phyloP scores from a whole-genome alignment of 2,113 vertebrate species.

The Cyanoderma ruficeps region DNA sequence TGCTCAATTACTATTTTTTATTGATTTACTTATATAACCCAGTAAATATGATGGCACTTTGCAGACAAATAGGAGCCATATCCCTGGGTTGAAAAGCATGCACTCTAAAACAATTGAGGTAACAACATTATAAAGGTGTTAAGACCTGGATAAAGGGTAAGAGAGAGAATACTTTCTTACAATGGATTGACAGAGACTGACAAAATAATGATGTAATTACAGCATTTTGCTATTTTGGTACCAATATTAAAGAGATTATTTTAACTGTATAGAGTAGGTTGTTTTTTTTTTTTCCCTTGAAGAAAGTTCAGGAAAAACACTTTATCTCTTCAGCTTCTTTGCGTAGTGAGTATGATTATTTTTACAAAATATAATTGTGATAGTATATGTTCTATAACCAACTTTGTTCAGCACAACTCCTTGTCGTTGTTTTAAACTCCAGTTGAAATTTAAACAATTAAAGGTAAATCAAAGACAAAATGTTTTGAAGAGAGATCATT shows the following conservation, averaged over 20 bases:
- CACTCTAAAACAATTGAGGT: slow-evolving; percentile 4
- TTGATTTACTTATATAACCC: neutral
- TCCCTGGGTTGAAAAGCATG: neutral
- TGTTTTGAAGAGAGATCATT: slow-evolving; percentile 28
- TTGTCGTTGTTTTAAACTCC: neutral
- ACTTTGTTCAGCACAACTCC: neutral
- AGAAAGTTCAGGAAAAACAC: neutral
- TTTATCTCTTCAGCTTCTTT: neutral
- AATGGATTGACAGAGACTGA: slow-evolving; percentile 65
- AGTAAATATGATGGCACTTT: neutral
- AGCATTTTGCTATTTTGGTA: slow-evolving; percentile 66
- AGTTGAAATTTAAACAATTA: slow-evolving; percentile 53
- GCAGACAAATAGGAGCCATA: neutral
- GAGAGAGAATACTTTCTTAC: slow-evolving; percentile 39
- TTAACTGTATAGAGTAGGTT: neutral
- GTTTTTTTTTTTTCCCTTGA: neutral
- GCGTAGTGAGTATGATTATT: neutral
- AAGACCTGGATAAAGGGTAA: slow-evolving; percentile 64
- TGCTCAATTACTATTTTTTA: neutral
- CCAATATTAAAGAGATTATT: slow-evolving; percentile 50
- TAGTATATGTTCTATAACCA: neutral
- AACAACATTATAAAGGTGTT: slow-evolving; percentile 27
- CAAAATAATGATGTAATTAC: slow-evolving; percentile 70
- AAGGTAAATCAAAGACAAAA: slow-evolving; percentile 58
- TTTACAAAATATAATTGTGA: neutral